Base-by-base conservation (phyloP, 1,140 invertebrate genomes). In the Conopomorpha cramerella region DNA sequence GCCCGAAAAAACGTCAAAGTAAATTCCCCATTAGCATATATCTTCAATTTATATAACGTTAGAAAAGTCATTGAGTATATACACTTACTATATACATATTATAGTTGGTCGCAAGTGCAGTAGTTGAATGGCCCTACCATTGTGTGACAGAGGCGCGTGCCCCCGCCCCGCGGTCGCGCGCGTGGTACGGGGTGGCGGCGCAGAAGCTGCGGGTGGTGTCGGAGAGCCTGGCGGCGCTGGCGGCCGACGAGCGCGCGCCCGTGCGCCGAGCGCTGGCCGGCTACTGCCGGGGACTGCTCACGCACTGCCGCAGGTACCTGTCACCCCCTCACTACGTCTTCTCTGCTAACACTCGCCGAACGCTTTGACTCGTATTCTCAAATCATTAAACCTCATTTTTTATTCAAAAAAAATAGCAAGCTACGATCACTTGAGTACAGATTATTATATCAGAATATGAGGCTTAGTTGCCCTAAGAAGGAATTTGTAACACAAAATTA, bases 161-260 rank as follows among this genome's bases (percentile, higher is more conserved):
- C 30, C 53, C 77, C 37, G 46, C 57, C 7, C 56, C 56, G 31
- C 63, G 79, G 43, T 79, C 64, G 16, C 43, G 46, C 2, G 65
- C 82, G 34, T 87, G 85, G 84, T 82, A 81, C 39, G 46, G 61
- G 29, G 66, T 80, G 41, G 81, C 79, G 12, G 79, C 80, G 23
- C 56, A 72, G 17, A 86, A 85, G 41, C 49, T 88, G 30, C 51
- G 68, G 2, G 29, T 63, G 8, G 55, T 82, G 12, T 70, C 84
- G 16, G 63, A 62, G 34, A 72, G 77, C 14, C 51, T 86, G 10
- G 46, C 71, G 2, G 47, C 61, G 18, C 49, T 86, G 16, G 63
- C 61, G 1, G 58, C 66, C 18, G 82, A 86, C 57, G 72, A 79
- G 2, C 78, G 85, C 52, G 61, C 48, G 23, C 76, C 68, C 64